Conservation (phyloP, 1,140 invertebrate genomes). For the Hyles euphorbiae region DNA sequence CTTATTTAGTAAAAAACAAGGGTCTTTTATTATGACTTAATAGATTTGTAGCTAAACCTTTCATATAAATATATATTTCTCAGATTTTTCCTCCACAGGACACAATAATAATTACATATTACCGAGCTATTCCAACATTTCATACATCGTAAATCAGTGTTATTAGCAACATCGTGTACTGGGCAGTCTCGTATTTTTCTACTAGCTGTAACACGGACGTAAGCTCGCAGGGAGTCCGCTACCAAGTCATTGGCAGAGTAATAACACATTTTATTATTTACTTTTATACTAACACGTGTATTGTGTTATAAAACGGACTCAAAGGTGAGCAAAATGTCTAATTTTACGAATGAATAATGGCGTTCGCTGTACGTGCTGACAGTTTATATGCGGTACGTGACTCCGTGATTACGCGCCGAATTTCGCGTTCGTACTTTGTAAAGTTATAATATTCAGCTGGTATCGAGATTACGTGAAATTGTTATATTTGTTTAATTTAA, state of each 20-base stretch:
- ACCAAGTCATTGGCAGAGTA: not conserved
- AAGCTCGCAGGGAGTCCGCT: no score
- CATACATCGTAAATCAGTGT: no score
- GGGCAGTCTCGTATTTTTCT: no score
- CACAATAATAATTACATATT: no score
- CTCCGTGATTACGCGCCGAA: conserved; percentile 1
- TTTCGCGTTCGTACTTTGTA: conserved; percentile 11
- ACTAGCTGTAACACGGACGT: no score
- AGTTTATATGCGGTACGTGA: conserved; percentile 13
- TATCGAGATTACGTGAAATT: not conserved
- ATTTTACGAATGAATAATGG: conserved; percentile 16
- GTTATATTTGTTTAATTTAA: not conserved
- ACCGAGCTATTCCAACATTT: no score
- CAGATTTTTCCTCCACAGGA: no score
- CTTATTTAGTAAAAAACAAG: no score
- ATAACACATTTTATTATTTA: conserved; percentile 7
- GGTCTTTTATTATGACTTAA: no score
- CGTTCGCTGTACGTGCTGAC: conserved; percentile 18
- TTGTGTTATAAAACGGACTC: conserved; percentile 11
- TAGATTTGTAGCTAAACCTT: no score
- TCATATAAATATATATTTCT: no score
- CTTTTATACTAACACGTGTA: conserved; percentile 6
- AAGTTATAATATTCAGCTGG: not conserved
- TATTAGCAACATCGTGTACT: no score
- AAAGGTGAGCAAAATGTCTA: conserved; percentile 9